Evolutionary conservation across 1,140 invertebrate genomes (phyloP).

Genomic region (Leptinotarsa undecemlineata): DNA sequence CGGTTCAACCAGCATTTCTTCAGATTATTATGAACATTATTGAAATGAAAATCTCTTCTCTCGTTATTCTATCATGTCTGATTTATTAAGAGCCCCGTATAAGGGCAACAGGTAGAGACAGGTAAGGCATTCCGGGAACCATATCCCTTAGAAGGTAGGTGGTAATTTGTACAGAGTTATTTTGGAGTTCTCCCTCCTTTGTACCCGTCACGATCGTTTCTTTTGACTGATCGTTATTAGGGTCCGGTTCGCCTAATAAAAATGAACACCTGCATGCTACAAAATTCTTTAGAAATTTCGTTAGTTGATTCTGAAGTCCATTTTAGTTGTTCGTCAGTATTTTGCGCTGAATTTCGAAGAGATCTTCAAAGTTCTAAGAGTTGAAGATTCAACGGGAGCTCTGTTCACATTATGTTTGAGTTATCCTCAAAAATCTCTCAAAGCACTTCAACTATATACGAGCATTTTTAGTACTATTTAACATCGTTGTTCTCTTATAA

Average conservation of each 20-base stretch:
- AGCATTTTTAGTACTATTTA: too few species aligned
- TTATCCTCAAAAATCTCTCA: too few species aligned
- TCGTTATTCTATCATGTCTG: background rate
- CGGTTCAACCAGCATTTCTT: background rate
- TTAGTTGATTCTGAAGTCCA: too few species aligned
- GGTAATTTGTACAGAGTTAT: background rate
- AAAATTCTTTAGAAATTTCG: background rate
- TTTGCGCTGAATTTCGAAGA: too few species aligned
- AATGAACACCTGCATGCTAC: background rate
- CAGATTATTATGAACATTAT: background rate
- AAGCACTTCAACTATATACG: too few species aligned
- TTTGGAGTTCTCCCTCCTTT: background rate
- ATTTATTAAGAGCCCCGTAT: background rate
- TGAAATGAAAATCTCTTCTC: background rate
- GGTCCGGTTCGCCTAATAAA: background rate
- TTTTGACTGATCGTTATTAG: slow-evolving; percentile 6
- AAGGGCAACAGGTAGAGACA: background rate
- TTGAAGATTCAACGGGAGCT: too few species aligned
- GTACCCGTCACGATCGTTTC: background rate
- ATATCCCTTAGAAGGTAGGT: background rate
- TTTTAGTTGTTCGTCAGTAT: too few species aligned
- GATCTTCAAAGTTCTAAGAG: too few species aligned
- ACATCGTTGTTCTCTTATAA: too few species aligned
- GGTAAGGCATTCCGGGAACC: background rate
- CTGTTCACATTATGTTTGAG: too few species aligned